Conservation (phyloP, 2,888 invertebrate species). For the Heliconius hortense region DNA sequence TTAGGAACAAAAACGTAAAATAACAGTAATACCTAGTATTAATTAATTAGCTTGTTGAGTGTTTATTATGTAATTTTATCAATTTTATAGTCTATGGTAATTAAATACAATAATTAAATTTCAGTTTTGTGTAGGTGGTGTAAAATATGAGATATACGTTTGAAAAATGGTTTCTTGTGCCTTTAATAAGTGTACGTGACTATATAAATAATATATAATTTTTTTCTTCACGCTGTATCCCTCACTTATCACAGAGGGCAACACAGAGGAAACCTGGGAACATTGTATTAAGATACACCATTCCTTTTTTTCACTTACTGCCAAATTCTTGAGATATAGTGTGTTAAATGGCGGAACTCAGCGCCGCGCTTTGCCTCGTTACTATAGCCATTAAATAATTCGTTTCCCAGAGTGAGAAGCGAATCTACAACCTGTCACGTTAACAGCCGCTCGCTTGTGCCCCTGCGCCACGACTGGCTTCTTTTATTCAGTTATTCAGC, state of each 20-base stretch:
- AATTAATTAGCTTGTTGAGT: too few relatives aligned
- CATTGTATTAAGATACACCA: too few relatives aligned
- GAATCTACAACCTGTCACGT: too few relatives aligned
- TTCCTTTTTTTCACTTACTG: too few relatives aligned
- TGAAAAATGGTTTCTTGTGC: not conserved
- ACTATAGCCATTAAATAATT: too few relatives aligned
- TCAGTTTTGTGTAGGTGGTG: not conserved
- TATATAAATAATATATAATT: not conserved
- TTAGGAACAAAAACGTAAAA: not conserved
- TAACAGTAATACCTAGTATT: not conserved
- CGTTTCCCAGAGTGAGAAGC: too few relatives aligned
- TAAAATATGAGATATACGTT: conserved; percentile 3
- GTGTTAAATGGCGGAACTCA: too few relatives aligned
- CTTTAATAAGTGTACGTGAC: conserved; percentile 6
- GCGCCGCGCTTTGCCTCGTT: too few relatives aligned
- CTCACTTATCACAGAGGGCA: not conserved
- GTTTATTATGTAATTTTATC: not conserved
- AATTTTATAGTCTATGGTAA: not conserved
- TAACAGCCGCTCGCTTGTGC: too few relatives aligned
- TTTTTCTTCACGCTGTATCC: not conserved
- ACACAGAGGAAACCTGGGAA: not conserved
- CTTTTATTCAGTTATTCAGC: too few relatives aligned
- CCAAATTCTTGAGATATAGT: too few relatives aligned
- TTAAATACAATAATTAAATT: conserved; percentile 16
- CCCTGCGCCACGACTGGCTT: too few relatives aligned